These are phyloP conservation scores for Alentia gelatinosa DNA, from an alignment of 2,888 invertebrate genomes.

Conservation along the genomic window DNA sequence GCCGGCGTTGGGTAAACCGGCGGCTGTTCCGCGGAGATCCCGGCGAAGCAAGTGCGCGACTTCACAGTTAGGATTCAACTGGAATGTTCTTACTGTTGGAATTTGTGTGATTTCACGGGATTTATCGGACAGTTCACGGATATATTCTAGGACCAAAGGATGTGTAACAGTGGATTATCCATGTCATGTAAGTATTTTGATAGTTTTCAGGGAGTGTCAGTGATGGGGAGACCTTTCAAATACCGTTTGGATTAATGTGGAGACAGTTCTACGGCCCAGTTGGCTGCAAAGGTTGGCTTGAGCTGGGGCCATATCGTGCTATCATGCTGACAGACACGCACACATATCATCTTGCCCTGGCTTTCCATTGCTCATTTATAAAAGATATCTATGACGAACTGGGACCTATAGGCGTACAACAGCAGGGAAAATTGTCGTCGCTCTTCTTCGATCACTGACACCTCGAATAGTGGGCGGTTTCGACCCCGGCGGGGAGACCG, in stretches of 20 bases:
- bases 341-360: background rate
- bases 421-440: background rate
- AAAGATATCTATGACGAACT: background rate
- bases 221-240: background rate
- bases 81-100: background rate
- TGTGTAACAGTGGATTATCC: background rate
- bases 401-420: no score
- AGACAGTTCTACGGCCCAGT: no score
- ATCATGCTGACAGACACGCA: background rate
- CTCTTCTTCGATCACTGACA: background rate
- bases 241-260: no score
- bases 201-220: background rate
- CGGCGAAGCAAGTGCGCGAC: background rate
- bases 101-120: conserved; percentile 24
- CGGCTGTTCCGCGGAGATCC: background rate
- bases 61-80: background rate
- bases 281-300: background rate
- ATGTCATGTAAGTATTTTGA: background rate
- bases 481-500: background rate
- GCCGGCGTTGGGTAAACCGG: background rate
- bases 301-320: background rate
- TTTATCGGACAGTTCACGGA: conserved; percentile 10
- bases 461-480: background rate
- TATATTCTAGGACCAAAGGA: background rate
- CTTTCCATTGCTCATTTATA: background rate